Evolutionary conservation across 2,888 invertebrate genomes (phyloP), one percentile per base, ranked within the genome.

Genomic region (Chrysodeixis includens): DNA sequence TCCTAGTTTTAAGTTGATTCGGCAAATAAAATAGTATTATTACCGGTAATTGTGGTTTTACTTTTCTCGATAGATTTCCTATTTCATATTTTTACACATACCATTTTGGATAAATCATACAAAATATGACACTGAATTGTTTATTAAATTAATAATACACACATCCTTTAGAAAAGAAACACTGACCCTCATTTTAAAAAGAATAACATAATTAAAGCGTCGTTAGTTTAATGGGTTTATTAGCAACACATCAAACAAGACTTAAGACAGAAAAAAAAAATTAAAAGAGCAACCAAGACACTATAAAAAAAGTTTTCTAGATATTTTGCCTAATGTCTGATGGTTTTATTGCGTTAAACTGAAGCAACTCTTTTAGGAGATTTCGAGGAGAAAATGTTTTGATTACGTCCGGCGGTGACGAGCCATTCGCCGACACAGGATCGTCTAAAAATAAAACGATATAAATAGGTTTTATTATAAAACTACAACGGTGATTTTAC

Each of bases 321-420:
- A 26, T 26, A 6, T 26, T 26, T 26, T 26, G 26, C 26, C 2
- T 26, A 7, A 46, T 46, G 18, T 35, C 35, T 14, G 12, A 12
- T 10, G 18, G 46, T 60, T 40, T 22, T 35, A 46, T 56, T 26
- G 53, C 32, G 32, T 60, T 35, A 10, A 66, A 62, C 30, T 56
- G 7, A 59, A 62, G 14, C n/a, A 68, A 53, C 30, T 46, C 56
- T 56, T 78, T 72, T 18, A 49, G 20, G 35, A 63, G 46, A 30
- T 49, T 55, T 44, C 16, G 53, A 22, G 32, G 12, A 16, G 52
- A 20, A 12, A 18, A 16, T 10, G 32, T 16, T 12, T 14, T n/a
- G 1, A 32, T 14, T 40, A 30, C 55, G 14, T 30, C 9, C n/a
- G 12, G 12, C 30, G 18, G 26, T n/a, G 35, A 9, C 7, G 20